Base-by-base conservation (phyloP, 2,888 invertebrate species). In the Dyspetes luteomarginatus region DNA sequence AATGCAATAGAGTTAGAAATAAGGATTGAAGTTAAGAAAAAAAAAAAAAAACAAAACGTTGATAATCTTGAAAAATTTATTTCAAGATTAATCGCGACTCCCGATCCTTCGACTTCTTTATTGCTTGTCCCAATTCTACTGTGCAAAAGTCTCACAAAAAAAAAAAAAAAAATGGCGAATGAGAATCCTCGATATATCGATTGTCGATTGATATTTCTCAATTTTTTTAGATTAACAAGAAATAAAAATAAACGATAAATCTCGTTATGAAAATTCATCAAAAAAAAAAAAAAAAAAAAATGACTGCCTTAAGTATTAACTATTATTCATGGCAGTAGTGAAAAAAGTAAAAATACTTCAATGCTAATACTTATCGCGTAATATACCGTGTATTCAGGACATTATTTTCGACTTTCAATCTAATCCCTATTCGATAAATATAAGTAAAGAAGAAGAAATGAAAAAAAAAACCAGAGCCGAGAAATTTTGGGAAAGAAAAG, bases 401-500 rank as follows among this genome's bases (percentile, higher is more conserved):
- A 28, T 81, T 65, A 36, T 81, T 81, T 64, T 76, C 64, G 58
- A 73, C 45, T 77, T 68, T 28, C 56, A 71, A 73, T 52, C 56
- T 69, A 74, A 81, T 73, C 28, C 64, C 68, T 50, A 17, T 48
- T 64, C n/a, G 73, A 28, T 55, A 81, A 73, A 58, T 71, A 71
- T 65, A 67, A 60, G 41, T 79, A 9, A 78, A 69, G 19, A 45
- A 65, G 36, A 65, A 12, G 15, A 24, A n/a, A 65, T 1, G 65
- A 71, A 77, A 45, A 15, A 15, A 22, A 58, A 15, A 50, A 50
- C 2, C 64, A 5, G 17, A 48, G 43, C 77, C 77, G 81, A 74
- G 52, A 74, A 69, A 73, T 73, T 81, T 77, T 81, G 69, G 79
- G 74, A 77, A 67, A 62, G 15, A 77, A 73, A 73, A 50, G n/a